Evolutionary conservation across 2,113 vertebrate species (phyloP).

Genomic region (Chionomys nivalis): DNA sequence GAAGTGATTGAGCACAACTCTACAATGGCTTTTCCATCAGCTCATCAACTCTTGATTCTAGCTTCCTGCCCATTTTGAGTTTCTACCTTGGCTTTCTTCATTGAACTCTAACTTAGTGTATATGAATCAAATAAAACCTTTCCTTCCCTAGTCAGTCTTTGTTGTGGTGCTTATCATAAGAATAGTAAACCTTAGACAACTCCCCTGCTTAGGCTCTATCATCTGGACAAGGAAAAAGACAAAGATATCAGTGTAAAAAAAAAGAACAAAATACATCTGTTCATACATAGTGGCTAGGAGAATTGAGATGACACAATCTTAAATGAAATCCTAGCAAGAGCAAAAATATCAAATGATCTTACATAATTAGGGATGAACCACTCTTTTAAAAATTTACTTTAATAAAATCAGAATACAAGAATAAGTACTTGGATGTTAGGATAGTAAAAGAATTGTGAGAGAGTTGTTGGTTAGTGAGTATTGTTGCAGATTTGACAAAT

Average conservation of each 20-base stretch:
- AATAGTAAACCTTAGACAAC: not conserved
- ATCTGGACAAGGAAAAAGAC: not conserved
- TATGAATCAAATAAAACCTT: not conserved
- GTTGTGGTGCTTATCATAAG: not conserved
- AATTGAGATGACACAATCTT: not conserved
- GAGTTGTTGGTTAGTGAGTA: not conserved
- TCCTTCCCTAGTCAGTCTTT: not conserved
- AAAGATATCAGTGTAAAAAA: not conserved
- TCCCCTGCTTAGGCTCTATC: too few relatives aligned
- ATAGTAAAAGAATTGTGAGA: not conserved
- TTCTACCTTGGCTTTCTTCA: not conserved
- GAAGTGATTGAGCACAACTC: not conserved
- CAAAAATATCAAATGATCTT: not conserved
- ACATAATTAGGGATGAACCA: not conserved
- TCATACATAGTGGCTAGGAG: not conserved
- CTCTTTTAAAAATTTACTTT: not conserved
- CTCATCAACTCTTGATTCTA: not conserved
- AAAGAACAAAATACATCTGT: not conserved
- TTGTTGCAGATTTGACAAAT: not conserved
- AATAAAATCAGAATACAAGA: not conserved
- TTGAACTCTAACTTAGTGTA: not conserved
- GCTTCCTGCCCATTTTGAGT: not conserved
- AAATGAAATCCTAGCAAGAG: not conserved
- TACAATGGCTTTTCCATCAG: not conserved
- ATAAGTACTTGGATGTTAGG: too few relatives aligned